These are phyloP conservation scores for Macropodus opercularis DNA, from an alignment of 2,797 vertebrate genomes.

Conservation along the genomic window DNA sequence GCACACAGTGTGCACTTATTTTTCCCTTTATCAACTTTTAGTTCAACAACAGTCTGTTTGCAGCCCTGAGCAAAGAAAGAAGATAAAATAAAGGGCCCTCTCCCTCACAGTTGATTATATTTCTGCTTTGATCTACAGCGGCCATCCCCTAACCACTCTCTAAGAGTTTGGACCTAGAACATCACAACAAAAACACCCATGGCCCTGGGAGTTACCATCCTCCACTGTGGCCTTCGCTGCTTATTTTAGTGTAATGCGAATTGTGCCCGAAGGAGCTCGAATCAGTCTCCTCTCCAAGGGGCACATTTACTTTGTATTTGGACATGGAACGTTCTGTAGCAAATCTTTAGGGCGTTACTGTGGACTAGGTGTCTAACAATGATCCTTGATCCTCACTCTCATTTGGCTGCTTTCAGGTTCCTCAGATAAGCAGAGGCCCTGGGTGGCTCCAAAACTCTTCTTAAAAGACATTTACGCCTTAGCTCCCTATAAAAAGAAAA, in stretches of 20 bases:
- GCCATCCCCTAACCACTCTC: conserved; percentile 58
- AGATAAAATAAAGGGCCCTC: conserved; percentile 57
- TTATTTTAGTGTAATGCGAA: conserved; percentile 59
- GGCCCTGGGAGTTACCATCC: conserved; percentile 44
- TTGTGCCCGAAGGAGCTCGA: conserved; percentile 37
- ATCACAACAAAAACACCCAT: conserved; percentile 64
- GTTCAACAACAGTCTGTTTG: conserved; percentile 47
- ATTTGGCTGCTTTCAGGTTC: neutral
- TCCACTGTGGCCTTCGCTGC: conserved; percentile 48
- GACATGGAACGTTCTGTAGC: conserved; percentile 2
- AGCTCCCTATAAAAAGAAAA: too few relatives aligned
- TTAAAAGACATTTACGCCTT: neutral
- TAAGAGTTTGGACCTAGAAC: conserved; percentile 49
- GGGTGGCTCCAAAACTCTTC: neutral
- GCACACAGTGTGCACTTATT: conserved; percentile 20
- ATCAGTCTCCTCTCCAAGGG: conserved; percentile 19
- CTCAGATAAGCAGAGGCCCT: neutral
- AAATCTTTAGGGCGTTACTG: neutral
- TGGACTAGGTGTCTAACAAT: conserved; percentile 7
- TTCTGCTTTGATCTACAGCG: conserved; percentile 66
- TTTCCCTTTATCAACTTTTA: conserved; percentile 46
- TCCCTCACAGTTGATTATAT: conserved; percentile 63
- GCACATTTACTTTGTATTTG: conserved; percentile 38
- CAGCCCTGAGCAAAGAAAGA: conserved; percentile 57
- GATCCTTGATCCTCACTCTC: neutral